Evolutionary conservation across 2,113 vertebrate species (phyloP).

Genomic region (Agelaius tricolor): DNA sequence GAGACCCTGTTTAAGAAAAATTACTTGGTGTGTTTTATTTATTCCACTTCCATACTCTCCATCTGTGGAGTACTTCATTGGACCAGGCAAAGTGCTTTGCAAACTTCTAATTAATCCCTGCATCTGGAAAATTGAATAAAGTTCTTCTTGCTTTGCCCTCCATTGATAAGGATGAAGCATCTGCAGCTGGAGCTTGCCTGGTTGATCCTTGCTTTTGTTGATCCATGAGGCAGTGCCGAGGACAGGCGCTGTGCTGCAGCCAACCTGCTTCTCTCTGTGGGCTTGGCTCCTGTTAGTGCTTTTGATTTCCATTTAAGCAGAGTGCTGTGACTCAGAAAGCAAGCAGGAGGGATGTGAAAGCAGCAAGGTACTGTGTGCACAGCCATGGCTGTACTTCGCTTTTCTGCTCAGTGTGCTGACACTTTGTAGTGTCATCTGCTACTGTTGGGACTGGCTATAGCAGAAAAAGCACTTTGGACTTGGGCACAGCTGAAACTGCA

Average conservation of each 20-base stretch:
- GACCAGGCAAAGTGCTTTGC: neutral
- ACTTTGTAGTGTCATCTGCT: neutral
- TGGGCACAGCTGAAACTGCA: neutral
- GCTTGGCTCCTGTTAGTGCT: neutral
- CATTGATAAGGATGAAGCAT: neutral
- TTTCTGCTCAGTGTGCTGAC: neutral
- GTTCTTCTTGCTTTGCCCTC: neutral
- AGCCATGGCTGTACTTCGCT: neutral
- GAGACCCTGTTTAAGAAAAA: neutral
- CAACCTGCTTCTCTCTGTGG: neutral
- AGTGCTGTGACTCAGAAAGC: neutral
- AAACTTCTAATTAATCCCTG: neutral
- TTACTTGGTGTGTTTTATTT: neutral
- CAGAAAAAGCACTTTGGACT: neutral
- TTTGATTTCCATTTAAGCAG: neutral
- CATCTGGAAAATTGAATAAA: neutral
- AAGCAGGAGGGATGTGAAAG: neutral
- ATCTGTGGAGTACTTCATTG: neutral
- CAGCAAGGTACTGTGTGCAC: neutral
- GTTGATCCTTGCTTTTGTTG: neutral
- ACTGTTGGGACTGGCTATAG: fast-evolving
- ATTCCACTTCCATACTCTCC: neutral
- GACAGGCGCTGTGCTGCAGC: neutral
- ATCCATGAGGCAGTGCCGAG: fast-evolving
- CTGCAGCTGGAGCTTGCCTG: neutral